Conservation (phyloP, 2,797 vertebrate species). For the Enteromius paludinosus region DNA sequence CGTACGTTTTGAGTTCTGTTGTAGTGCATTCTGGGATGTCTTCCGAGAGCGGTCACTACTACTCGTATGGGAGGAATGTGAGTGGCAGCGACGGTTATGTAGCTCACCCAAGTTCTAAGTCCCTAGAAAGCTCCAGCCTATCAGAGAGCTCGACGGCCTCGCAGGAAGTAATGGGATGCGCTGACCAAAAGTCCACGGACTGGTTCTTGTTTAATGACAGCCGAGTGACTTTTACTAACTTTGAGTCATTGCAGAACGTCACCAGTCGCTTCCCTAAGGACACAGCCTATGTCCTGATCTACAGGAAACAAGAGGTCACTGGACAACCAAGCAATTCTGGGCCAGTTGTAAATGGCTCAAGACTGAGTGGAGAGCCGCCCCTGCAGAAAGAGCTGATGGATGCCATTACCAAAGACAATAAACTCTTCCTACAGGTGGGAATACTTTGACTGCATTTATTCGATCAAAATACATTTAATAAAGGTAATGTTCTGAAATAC, state of each 20-base stretch:
- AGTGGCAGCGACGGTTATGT: constrained; percentile 74
- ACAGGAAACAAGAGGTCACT: constrained; percentile 87
- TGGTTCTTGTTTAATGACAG: constrained; percentile 99
- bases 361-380: constrained; percentile 88
- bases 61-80: constrained; percentile 91
- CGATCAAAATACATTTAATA: background rate
- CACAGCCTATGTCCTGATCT: constrained; percentile 96
- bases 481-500: background rate
- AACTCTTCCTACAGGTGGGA: constrained; percentile 95
- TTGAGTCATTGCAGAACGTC: constrained; percentile 97
- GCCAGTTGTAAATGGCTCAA: constrained; percentile 77
- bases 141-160: constrained; percentile 60
- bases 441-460: background rate
- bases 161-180: constrained; percentile 72
- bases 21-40: constrained; percentile 97
- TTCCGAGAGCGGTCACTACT: constrained; percentile 98
- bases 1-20: constrained; percentile 91
- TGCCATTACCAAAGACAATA: constrained; percentile 98
- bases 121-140: constrained; percentile 71
- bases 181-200: constrained; percentile 81
- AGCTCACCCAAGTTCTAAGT: constrained; percentile 66
- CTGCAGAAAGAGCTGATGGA: constrained; percentile 98
- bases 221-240: constrained; percentile 95
- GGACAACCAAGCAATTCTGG: constrained; percentile 66
- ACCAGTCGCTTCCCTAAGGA: constrained; percentile 98